phyloP scores from a whole-genome alignment of 2,797 vertebrate species.

The Notolepis coatsorum region DNA sequence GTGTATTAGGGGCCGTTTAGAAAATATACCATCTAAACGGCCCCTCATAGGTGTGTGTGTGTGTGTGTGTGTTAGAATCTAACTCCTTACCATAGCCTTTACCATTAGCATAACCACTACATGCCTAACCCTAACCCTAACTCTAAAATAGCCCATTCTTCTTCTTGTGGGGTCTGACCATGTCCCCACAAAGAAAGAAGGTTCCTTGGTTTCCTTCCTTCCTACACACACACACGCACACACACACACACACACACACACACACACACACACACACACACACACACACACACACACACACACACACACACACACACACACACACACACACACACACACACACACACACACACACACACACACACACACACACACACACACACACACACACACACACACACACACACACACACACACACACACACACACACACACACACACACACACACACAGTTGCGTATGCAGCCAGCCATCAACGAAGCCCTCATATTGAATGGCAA shows the following conservation, averaged over 20 bases:
- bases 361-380: background rate
- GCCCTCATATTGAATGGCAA: constrained; percentile 41
- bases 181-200: too few species aligned
- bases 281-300: constrained; percentile 2
- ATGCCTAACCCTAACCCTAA: too few species aligned
- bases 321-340: background rate
- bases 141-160: too few species aligned
- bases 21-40: too few species aligned
- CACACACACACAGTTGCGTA: constrained; percentile 20
- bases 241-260: constrained; percentile 3
- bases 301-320: background rate
- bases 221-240: too few species aligned
- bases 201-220: too few species aligned
- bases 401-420: constrained; percentile 13
- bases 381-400: background rate
- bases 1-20: too few species aligned
- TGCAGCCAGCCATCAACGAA: constrained; percentile 19
- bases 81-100: too few species aligned
- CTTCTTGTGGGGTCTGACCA: too few species aligned
- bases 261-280: background rate
- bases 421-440: constrained; percentile 21
- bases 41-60: too few species aligned
- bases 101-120: too few species aligned
- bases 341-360: background rate
- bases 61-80: too few species aligned